These are phyloP conservation scores for Amia ocellicauda DNA, from an alignment of 2,113 vertebrate species.

Conservation along the genomic window DNA sequence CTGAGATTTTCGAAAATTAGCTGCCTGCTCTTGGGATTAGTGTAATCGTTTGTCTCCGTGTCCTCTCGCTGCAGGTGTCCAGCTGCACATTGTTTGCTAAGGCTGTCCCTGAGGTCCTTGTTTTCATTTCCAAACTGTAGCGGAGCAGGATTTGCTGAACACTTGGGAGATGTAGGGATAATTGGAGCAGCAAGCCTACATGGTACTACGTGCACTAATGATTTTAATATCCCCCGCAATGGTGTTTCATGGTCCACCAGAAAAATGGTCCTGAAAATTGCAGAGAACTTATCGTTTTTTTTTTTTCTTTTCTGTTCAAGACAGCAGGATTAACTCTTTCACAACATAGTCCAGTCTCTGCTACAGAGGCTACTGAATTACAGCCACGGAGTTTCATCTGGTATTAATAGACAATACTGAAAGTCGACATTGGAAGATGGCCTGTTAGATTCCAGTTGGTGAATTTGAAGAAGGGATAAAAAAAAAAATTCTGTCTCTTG, in stretches of 20 bases:
- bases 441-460: too few relatives aligned
- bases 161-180: slow-evolving; percentile 9
- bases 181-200: neutral
- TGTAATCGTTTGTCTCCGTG: slow-evolving; percentile 47
- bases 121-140: neutral
- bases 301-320: slow-evolving; percentile 15
- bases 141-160: slow-evolving; percentile 13
- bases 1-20: slow-evolving; percentile 31
- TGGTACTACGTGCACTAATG: slow-evolving; percentile 5
- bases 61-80: slow-evolving; percentile 28
- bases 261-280: slow-evolving; percentile 32
- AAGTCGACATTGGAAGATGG: too few relatives aligned
- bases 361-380: too few relatives aligned
- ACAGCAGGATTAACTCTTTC: slow-evolving; percentile 13
- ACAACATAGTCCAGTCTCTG: neutral
- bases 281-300: slow-evolving; percentile 17
- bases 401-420: too few relatives aligned
- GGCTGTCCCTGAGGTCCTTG: slow-evolving; percentile 1
- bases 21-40: slow-evolving; percentile 35
- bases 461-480: too few relatives aligned
- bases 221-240: slow-evolving; percentile 6
- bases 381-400: too few relatives aligned
- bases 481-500: too few relatives aligned
- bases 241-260: slow-evolving; percentile 13
- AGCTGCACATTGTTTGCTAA: neutral